Conservation (phyloP, 2,113 vertebrate species). For the Machaerirhynchus nigripectus region DNA sequence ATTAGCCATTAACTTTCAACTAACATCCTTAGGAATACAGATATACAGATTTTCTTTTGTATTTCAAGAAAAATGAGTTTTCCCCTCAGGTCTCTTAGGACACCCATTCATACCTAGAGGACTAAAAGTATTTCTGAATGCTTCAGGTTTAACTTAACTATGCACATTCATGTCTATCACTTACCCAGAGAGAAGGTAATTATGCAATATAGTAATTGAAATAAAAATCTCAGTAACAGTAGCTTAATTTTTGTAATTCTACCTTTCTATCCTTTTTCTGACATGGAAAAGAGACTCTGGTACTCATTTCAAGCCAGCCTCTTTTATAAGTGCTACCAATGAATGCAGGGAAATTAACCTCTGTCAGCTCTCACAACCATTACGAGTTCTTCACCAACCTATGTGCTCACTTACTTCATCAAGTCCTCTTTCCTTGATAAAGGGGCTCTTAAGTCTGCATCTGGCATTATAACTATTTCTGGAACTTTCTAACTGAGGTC, state of each 20-base stretch:
- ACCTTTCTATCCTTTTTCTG: neutral
- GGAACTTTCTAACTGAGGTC: neutral
- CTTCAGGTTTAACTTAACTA: neutral
- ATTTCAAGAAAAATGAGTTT: neutral
- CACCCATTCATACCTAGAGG: neutral
- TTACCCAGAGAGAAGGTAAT: neutral
- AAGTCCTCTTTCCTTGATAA: neutral
- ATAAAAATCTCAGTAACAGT: neutral
- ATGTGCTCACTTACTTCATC: neutral
- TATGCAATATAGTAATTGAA: neutral
- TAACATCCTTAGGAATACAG: neutral
- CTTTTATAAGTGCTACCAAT: neutral
- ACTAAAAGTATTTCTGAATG: neutral
- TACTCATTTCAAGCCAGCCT: neutral
- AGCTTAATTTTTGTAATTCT: neutral
- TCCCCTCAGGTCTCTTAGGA: neutral
- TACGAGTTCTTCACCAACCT: neutral
- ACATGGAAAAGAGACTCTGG: neutral
- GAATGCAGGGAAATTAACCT: neutral
- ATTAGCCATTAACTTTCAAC: neutral
- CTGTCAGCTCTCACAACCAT: neutral
- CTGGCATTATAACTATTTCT: neutral
- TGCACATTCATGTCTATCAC: neutral
- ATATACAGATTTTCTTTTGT: neutral
- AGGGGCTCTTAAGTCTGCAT: neutral